Conservation (phyloP, 2,113 vertebrate genomes). For the Phrynocephalus versicolor region DNA sequence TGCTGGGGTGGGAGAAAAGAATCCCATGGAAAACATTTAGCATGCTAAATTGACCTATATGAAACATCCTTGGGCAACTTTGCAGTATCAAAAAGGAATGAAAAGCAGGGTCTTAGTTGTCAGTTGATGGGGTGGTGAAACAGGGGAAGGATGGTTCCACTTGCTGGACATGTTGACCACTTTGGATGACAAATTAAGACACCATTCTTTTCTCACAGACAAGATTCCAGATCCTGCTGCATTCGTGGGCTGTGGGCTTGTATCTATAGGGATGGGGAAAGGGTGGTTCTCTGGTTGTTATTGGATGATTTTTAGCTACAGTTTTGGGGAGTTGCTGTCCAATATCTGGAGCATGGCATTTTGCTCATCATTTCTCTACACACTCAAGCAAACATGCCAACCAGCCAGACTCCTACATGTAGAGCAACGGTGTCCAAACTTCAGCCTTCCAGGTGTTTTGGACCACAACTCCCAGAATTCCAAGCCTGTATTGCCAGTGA, state of each 20-base stretch:
- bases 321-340: not conserved
- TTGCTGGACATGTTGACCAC: not conserved
- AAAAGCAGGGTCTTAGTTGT: not conserved
- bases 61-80: not conserved
- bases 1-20: not conserved
- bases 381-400: not conserved
- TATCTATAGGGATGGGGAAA: not conserved
- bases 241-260: not conserved
- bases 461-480: no score
- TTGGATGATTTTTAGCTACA: no score
- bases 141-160: not conserved
- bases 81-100: not conserved
- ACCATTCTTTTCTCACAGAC: not conserved
- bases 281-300: no score
- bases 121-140: not conserved
- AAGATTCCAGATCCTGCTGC: not conserved
- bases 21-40: not conserved
- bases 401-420: not conserved
- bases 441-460: no score
- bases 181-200: not conserved
- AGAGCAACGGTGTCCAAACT: no score
- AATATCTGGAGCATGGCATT: not conserved
- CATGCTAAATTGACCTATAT: not conserved
- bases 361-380: no score
- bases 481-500: no score